phyloP scores from a whole-genome alignment of 1,140 invertebrate genomes.

The Matsumurasca onukii region DNA sequence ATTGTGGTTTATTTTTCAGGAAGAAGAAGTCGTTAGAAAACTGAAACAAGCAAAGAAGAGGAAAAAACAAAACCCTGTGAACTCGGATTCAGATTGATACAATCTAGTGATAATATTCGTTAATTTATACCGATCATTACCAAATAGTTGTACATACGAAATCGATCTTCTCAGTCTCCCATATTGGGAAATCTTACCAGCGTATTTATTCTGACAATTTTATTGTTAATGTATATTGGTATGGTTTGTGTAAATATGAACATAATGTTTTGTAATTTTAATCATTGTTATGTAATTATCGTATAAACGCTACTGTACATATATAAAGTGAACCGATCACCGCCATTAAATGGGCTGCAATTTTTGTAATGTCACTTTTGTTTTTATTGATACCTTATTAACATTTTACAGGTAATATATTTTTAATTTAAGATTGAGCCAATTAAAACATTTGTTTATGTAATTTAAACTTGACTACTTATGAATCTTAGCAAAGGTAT shows the following conservation, averaged over 20 bases:
- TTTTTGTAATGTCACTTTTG: too few relatives aligned
- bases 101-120: not conserved
- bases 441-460: too few relatives aligned
- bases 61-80: conserved; percentile 71
- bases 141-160: conserved; percentile 12
- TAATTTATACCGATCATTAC: conserved; percentile 7
- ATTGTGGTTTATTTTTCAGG: conserved; percentile 52
- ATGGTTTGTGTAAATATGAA: conserved; percentile 18
- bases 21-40: conserved; percentile 85
- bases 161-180: not conserved
- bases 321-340: too few relatives aligned
- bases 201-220: conserved; percentile 8
- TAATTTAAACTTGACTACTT: too few relatives aligned
- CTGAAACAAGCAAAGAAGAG: conserved; percentile 82
- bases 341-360: too few relatives aligned
- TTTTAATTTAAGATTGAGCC: too few relatives aligned
- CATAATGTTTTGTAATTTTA: conserved; percentile 16
- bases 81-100: conserved; percentile 77
- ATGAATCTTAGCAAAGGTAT: too few relatives aligned
- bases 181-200: conserved; percentile 5
- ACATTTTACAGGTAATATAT: too few relatives aligned
- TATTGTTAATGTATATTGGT: conserved; percentile 2
- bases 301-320: too few relatives aligned
- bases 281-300: conserved; percentile 6
- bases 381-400: too few relatives aligned